phyloP scores from a whole-genome alignment of 2,888 invertebrate species.

The Lasioglossum morio region DNA sequence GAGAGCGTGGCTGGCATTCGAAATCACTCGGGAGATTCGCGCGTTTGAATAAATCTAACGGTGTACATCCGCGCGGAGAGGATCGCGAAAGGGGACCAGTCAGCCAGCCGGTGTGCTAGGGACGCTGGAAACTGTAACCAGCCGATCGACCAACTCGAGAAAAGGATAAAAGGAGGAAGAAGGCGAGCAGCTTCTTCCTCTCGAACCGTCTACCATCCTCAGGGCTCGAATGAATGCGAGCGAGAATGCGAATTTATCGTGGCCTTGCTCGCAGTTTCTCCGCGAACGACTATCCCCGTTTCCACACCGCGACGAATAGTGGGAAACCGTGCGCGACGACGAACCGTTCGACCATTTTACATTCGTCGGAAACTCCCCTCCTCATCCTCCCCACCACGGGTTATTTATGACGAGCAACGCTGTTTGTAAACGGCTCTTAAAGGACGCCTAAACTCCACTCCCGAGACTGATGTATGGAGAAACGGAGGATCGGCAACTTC shows the following conservation, averaged over 20 bases:
- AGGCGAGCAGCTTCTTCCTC: constrained; percentile 24
- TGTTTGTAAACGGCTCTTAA: constrained; percentile 51
- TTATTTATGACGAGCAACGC: constrained; percentile 49
- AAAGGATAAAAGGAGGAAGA: constrained; percentile 33
- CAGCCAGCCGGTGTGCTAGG: not conserved
- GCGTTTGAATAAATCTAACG: constrained; percentile 72
- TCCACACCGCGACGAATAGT: constrained; percentile 12
- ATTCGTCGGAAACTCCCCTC: constrained; percentile 31
- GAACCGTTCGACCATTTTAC: constrained; percentile 51
- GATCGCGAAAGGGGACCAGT: constrained; percentile 16
- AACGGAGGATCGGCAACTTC: constrained; percentile 32
- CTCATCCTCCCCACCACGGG: not conserved
- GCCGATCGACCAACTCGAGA: constrained; percentile 18
- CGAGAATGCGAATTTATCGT: constrained; percentile 60
- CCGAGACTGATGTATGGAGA: constrained; percentile 43
- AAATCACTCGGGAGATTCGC: constrained; percentile 63
- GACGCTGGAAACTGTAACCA: not conserved
- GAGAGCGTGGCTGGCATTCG: constrained; percentile 47
- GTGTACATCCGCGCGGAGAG: constrained; percentile 59
- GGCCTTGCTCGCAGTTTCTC: constrained; percentile 48
- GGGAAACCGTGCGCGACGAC: constrained; percentile 44
- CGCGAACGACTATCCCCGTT: constrained; percentile 44
- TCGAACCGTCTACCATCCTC: not conserved
- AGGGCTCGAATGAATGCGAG: constrained; percentile 16
- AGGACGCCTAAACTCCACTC: constrained; percentile 45